A percentile compares a stretch with the other conserved stretches of the same genome.
Evolutionary conservation across 2,113 vertebrate species (phyloP).

Genomic region (Calypte anna): DNA sequence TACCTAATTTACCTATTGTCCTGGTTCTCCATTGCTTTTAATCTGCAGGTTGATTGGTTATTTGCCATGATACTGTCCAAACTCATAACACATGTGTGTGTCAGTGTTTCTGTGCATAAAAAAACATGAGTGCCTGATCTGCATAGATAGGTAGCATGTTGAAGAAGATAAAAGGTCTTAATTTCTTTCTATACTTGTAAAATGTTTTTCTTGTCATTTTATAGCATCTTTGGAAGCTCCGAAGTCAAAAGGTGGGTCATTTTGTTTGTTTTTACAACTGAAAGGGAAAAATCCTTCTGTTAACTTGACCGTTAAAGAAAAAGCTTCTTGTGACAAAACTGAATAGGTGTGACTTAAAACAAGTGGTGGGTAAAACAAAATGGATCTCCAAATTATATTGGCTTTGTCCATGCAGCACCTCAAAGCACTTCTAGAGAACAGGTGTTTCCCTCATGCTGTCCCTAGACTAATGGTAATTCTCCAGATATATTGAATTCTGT

Average conservation of each 20-base stretch:
- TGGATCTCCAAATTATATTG: not conserved
- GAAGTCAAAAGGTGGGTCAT: slow-evolving; percentile 42
- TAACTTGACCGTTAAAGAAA: not conserved
- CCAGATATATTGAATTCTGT: not conserved
- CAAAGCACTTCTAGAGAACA: not conserved
- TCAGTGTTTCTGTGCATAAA: not conserved
- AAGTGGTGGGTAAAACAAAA: not conserved
- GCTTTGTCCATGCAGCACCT: not conserved
- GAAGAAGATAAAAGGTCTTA: not conserved
- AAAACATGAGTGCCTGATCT: not conserved
- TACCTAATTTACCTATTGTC: not conserved
- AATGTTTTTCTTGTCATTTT: slow-evolving; percentile 7
- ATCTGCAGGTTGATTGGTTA: not conserved
- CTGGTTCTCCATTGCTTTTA: not conserved
- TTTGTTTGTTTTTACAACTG: not conserved
- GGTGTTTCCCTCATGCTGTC: not conserved
- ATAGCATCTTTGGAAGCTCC: slow-evolving; percentile 4
- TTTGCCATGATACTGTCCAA: not conserved
- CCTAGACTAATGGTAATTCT: not conserved
- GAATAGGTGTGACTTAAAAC: not conserved
- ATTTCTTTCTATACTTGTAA: not conserved
- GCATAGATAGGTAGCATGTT: not conserved
- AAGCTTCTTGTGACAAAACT: not conserved
- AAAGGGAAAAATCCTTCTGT: not conserved
- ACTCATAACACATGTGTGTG: not conserved